Evolutionary conservation across 2,113 vertebrate species (phyloP).

Genomic region (Ictalurus punctatus): DNA sequence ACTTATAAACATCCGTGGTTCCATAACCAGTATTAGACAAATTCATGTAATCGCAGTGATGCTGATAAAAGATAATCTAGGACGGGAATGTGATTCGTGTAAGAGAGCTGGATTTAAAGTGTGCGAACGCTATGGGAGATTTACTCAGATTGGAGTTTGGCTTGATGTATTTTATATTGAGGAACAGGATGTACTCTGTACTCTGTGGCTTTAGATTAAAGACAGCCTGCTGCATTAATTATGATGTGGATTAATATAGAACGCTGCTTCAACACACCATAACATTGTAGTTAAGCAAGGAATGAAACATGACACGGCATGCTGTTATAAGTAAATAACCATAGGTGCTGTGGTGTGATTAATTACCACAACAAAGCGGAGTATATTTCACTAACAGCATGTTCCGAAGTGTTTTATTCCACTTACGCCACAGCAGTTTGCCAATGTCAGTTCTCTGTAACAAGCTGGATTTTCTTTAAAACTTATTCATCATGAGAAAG

Average conservation of each 20-base stretch:
- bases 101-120: constrained; percentile 35
- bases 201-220: background rate
- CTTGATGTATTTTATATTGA: background rate
- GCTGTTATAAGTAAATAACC: background rate
- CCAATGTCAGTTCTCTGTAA: background rate
- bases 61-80: constrained; percentile 44
- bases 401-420: background rate
- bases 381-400: background rate
- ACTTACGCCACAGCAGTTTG: background rate
- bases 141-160: constrained; percentile 7
- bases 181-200: constrained; percentile 3
- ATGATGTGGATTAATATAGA: background rate
- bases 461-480: background rate
- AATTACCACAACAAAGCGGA: background rate
- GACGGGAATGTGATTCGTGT: constrained; percentile 42
- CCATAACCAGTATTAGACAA: constrained; percentile 52
- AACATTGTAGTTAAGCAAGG: background rate
- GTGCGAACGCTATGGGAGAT: constrained; percentile 12
- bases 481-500: background rate
- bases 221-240: background rate
- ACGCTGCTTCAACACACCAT: background rate
- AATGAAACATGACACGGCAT: background rate
- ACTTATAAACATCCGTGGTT: constrained; percentile 38
- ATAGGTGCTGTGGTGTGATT: background rate
- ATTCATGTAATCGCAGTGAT: constrained; percentile 48